A percentile compares a stretch with the other conserved stretches of the same genome.
Conservation (phyloP, 2,113 vertebrate genomes). For the Hymenochirus boettgeri region DNA sequence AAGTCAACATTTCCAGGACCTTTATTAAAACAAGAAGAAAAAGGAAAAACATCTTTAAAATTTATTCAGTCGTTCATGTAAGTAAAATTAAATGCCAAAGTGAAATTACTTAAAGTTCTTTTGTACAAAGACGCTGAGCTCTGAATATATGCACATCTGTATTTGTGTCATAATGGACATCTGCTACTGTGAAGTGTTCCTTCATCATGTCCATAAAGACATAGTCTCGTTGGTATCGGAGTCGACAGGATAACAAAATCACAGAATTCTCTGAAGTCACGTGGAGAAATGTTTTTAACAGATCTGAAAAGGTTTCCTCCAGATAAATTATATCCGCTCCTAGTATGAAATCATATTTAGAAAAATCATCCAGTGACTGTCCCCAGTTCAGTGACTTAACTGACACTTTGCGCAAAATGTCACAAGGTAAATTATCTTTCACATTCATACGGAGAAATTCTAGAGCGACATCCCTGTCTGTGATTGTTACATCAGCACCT, state of each 20-base stretch:
- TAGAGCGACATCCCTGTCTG: slow-evolving; percentile 78
- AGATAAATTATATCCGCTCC: slow-evolving; percentile 93
- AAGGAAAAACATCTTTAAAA: no score
- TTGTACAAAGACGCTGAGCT: slow-evolving; percentile 52
- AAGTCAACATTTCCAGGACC: no score
- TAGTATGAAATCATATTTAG: slow-evolving; percentile 77
- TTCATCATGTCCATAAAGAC: slow-evolving; percentile 78
- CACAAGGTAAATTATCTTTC: slow-evolving; percentile 73
- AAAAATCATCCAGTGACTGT: slow-evolving; percentile 65
- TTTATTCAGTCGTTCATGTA: no score
- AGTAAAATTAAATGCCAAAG: no score
- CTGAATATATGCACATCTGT: slow-evolving; percentile 82
- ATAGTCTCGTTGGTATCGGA: slow-evolving; percentile 85
- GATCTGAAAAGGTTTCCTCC: slow-evolving; percentile 82
- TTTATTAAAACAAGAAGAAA: no score
- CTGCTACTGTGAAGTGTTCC: slow-evolving; percentile 62
- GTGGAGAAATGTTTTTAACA: slow-evolving; percentile 79
- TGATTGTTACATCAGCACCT: slow-evolving; percentile 89
- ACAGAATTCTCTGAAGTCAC: slow-evolving; percentile 66
- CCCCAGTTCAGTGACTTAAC: slow-evolving; percentile 91
- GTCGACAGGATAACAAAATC: slow-evolving; percentile 81
- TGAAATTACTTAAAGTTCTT: slow-evolving; percentile 61
- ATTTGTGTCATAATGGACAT: slow-evolving; percentile 76
- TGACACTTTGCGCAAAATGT: slow-evolving; percentile 53
- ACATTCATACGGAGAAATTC: slow-evolving; percentile 81